Evolutionary conservation across 2,888 invertebrate genomes (phyloP).

Genomic region (Oligia strigilis): DNA sequence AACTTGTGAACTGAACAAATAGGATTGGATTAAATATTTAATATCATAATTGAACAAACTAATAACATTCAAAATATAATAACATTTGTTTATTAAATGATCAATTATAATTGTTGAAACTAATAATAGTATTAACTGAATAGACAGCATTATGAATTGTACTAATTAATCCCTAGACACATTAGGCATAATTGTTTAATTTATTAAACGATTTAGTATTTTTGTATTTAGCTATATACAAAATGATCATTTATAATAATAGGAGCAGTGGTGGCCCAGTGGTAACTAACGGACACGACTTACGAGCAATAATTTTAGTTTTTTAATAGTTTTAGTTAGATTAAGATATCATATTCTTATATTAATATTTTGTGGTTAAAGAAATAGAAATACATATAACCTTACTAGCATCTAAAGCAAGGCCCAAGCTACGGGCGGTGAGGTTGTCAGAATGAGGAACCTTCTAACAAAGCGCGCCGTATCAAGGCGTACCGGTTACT

Average conservation of each 20-base stretch:
- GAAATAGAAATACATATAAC: not conserved
- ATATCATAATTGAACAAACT: not conserved
- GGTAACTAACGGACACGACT: no score
- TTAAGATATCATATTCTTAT: no score
- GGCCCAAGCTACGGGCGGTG: not conserved
- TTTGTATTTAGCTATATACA: not conserved
- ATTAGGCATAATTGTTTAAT: conserved; percentile 18
- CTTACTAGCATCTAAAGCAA: not conserved
- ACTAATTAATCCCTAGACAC: not conserved
- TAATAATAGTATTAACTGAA: conserved; percentile 2
- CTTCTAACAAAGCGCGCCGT: not conserved
- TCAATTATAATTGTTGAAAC: not conserved
- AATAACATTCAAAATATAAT: not conserved
- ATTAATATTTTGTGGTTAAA: no score
- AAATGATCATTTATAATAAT: not conserved
- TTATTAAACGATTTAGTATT: not conserved
- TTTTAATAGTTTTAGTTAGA: no score
- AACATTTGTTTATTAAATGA: not conserved
- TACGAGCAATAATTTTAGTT: no score
- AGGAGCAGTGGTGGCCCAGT: no score
- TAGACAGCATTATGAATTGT: not conserved
- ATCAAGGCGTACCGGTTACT: no score
- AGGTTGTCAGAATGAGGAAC: not conserved
- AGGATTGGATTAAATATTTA: not conserved
- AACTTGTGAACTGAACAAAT: not conserved